Evolutionary conservation across 2,797 vertebrate species (phyloP), one percentile per base, ranked within the genome.

Genomic region (Pseudopleuronectes americanus): DNA sequence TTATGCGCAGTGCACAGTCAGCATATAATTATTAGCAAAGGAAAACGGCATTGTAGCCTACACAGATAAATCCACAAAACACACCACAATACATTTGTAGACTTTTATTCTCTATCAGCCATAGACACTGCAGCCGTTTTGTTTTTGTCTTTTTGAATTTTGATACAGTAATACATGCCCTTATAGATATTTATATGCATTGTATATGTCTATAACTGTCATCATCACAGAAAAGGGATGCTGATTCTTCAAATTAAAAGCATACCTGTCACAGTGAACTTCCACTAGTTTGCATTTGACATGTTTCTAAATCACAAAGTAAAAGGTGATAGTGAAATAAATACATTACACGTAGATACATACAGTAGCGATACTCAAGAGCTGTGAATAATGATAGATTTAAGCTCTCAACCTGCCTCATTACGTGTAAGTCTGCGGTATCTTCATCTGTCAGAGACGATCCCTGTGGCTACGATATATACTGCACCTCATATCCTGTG

Each of bases 81-180:
- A 71, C 24, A 65, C 57, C n/a, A 57, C 55, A 54, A 12, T 83
- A 95, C 94, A 96, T 96, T 95, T 95, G 93, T 94, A 96, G 92
- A 93, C 91, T 96, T 99, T 98, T 90, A 99, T 98, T 99, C 83
- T 96, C 95, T 95, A 95, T 97, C 94, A 96, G 96, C 95, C 95
- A 95, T 96, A 94, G 95, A 97, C 96, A 95, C 96, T 95, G 96
- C 96, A 97, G 95, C 89, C 89, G 85, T 95, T 96, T 96, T 95
- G 92, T 95, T 95, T 95, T 96, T 88, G 73, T 90, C 77, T 77
- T 93, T 94, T 94, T 90, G 84, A 94, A 89, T 92, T 93, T 94
- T 94, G 94, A 95, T 96, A 96, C 96, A 96, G 95, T 96, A 96
- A 96, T 93, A 97, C 98, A 99, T 99, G 98, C 97, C 96, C 95